Evolutionary conservation across 1,140 invertebrate genomes (phyloP), one percentile per base, ranked within the genome.

Genomic region (Megalonaias nervosa): DNA sequence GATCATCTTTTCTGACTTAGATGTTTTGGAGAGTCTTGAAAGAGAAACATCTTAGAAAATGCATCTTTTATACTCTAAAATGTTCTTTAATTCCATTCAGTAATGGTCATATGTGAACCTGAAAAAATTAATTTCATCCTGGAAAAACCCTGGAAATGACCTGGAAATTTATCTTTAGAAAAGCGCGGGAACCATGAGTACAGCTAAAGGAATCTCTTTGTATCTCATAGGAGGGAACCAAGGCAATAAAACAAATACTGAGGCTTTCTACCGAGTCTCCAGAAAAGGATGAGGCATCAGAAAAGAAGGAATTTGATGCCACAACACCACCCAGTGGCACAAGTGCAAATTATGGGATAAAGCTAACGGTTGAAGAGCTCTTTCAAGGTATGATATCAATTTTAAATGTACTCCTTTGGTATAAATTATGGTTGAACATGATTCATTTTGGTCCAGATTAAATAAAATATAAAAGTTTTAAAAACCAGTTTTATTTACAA

Each of bases 321-420:
- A 55, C 38, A 19, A 14, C 21, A 55, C 67, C 56, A 31, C 15
- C 59, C 0, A 19, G 69, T 6, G 19, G 56, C 23, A 62, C 15
- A 21, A 58, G 56, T 21, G 67, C 58, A 60, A 74, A 64, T 16
- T 89, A 88, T 77, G 85, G 84, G 17, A 79, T 81, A 79, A 86
- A 89, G 74, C 55, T 89, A 1, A 87, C 88, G 61, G 72, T 89
- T 16, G 84, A 89, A 58, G 88, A 88, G 77, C 71, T 89, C n/a
- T 89, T 89, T 87, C 84, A 85, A 70, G 86, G 86, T 85, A 79
- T 67, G 76, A 61, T 21, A 19, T 67, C 26, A 14, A 57, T 23
- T 60, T 13, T 60, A 2, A 31, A 57, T 55, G n/a, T 66, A 60
- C n/a, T 64, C n/a, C 17, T 16, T 15, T 38, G 56, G 19, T 55